Base-by-base conservation (phyloP, 2,888 invertebrate species). In the Conops quadrifasciatus region DNA sequence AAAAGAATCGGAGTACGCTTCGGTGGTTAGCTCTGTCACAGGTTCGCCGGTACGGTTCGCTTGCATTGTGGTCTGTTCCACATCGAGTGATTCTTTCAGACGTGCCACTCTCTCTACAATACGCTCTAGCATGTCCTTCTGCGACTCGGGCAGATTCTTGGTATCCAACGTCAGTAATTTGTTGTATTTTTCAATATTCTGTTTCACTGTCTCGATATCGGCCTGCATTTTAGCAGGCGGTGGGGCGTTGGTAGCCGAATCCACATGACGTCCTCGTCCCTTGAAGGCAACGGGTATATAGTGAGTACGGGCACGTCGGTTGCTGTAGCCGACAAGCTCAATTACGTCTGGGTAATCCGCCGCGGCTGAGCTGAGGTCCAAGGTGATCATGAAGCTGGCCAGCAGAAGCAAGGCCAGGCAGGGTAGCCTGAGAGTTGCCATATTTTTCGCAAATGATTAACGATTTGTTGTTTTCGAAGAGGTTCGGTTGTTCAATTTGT, bases 51-150 rank as follows among this genome's bases (percentile, higher is more conserved):
- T 76, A 59, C 74, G 72, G 60, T 82, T 71, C 13, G 11, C 21
- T 2, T n/a, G 7, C 19, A 43, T 47, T 21, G 64, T 67, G 5
- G 70, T 71, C 4, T 81, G 81, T 45, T 80, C 80, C 47, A 82
- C 83, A 51, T 85, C 85, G 66, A 85, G 73, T 1, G 86, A 81
- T 58, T 86, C 85, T 75, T 86, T 86, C 0, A 85, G 77, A 1
- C 86, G 79, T 2, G 86, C 86, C 71, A 86, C 86, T 53, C 86
- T 80, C 67, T 86, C 85, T 45, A 86, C 86, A 56, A 86, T 86
- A n/a, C 83, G 77, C 67, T 85, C 83, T 62, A 86, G 75, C 80
- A 86, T 84, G 71, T 84, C 82, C 81, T 85, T 85, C 72, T 86
- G 86, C 36, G 84, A 84, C 71, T 84, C 84, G 0, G 85, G 84